These are phyloP conservation scores for Eleginops maclovinus DNA, from an alignment of 2,113 vertebrate species.

Conservation along the genomic window DNA sequence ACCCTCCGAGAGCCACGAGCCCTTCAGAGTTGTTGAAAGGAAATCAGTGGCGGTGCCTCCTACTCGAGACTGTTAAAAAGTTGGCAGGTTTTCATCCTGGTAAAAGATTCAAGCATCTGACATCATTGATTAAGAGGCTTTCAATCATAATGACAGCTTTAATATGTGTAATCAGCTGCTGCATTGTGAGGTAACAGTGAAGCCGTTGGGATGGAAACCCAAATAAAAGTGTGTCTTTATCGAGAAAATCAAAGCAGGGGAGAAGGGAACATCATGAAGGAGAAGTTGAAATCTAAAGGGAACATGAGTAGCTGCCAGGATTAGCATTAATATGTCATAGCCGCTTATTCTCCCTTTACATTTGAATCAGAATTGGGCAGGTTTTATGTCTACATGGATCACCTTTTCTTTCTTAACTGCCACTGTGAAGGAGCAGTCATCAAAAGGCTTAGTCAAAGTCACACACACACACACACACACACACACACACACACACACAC, in stretches of 20 bases:
- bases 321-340: constrained; percentile 56
- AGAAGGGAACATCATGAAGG: background rate
- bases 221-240: constrained; percentile 26
- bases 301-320: constrained; percentile 38
- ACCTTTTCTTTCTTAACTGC: constrained; percentile 64
- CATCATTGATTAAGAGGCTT: constrained; percentile 46
- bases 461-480: constrained; percentile 17
- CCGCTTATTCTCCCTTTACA: constrained; percentile 48
- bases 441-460: constrained; percentile 54
- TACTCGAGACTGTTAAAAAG: constrained; percentile 25
- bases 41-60: constrained; percentile 1
- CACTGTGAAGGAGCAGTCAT: constrained; percentile 58
- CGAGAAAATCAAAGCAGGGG: constrained; percentile 22
- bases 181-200: background rate
- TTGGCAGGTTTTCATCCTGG: constrained; percentile 24
- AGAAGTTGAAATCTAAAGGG: constrained; percentile 37
- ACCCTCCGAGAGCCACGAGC: constrained; percentile 9
- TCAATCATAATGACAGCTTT: constrained; percentile 32
- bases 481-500: constrained; percentile 1
- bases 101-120: constrained; percentile 25
- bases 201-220: constrained; percentile 10
- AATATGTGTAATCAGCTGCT: constrained; percentile 43
- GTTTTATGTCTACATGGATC: constrained; percentile 60
- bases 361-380: constrained; percentile 54
- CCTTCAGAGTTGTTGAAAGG: constrained; percentile 1